Base-by-base conservation (phyloP, 2,797 vertebrate species). In the Heteromormyrus szaboi region DNA sequence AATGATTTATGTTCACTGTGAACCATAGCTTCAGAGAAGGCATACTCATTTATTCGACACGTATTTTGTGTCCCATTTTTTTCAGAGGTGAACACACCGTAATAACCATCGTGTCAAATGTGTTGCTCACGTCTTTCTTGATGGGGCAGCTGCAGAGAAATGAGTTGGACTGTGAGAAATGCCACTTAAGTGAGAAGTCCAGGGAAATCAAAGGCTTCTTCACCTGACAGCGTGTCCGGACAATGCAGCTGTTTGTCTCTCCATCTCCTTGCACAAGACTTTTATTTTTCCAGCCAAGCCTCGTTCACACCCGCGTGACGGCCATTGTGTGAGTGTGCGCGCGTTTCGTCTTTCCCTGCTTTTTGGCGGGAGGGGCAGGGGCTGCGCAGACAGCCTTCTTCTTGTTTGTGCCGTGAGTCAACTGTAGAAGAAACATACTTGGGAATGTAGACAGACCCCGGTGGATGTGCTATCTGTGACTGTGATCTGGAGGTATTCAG, bases 211-310 rank as follows among this genome's bases (percentile, higher is more conserved):
- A 94, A 93, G 93, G 83, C 46, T 50, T 72, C 44, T 83, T 88
- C 91, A 89, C 90, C 93, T 94, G 93, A 93, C 90, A 90, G 88
- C 48, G 9, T 50, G 83, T 89, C 86, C 76, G 89, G 94, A 95
- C 95, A 96, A 94, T 92, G 88, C 86, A 3, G 41, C 91, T 92
- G 90, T 92, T 96, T 92, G 93, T 93, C 90, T 90, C 86, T 11
- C 62, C 91, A n/a, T 48, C n/a, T 17, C 22, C 44, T 62, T 19
- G 29, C 46, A 59, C 68, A 88, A n/a, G 46, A 65, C 86, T 87
- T 56, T 14, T 87, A 56, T 88, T 56, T 51, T 33, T 50, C 6
- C 53, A 84, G 51, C 25, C 17, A 6, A 59, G 72, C 48, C 37
- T 81, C 48, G 46, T 62, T 11, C 51, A n/a, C 56, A 59, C 86